Evolutionary conservation across 2,797 vertebrate species (phyloP).

Genomic region (Sebastes diaconus): DNA sequence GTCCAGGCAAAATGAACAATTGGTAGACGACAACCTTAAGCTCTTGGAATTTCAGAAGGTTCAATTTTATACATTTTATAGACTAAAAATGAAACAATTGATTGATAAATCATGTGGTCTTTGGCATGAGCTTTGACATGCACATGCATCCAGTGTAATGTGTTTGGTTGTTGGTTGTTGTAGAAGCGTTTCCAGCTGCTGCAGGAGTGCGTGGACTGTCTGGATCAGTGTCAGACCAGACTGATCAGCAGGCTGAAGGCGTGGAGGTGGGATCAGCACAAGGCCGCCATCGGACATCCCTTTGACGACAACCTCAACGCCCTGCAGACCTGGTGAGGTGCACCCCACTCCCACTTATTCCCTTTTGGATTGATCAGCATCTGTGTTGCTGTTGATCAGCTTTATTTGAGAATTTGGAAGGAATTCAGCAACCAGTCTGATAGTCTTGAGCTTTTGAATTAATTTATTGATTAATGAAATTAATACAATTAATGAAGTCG

Average conservation of each 20-base stretch:
- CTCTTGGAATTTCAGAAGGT: background rate
- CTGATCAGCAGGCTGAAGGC: slow-evolving; percentile 87
- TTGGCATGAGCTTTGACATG: background rate
- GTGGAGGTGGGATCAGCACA: slow-evolving; percentile 92
- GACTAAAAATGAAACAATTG: background rate
- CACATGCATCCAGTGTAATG: background rate
- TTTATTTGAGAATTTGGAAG: background rate
- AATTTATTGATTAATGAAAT: no score
- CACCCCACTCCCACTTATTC: background rate
- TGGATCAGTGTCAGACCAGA: slow-evolving; percentile 84
- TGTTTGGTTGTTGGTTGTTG: slow-evolving; percentile 18
- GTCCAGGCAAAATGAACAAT: background rate
- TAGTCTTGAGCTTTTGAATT: background rate
- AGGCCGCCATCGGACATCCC: slow-evolving; percentile 86
- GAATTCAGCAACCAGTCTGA: background rate
- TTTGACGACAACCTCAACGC: slow-evolving; percentile 87
- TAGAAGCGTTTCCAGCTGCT: slow-evolving; percentile 84
- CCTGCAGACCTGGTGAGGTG: slow-evolving; percentile 87
- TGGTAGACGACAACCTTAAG: background rate
- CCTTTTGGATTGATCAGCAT: background rate
- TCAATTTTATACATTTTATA: background rate
- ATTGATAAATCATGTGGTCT: background rate
- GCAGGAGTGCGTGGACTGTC: slow-evolving; percentile 79
- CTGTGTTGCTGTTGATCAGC: background rate
- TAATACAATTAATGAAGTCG: background rate